These are phyloP conservation scores for Zenarchopterus dispar DNA, from an alignment of 2,797 vertebrate genomes.

Conservation along the genomic window DNA sequence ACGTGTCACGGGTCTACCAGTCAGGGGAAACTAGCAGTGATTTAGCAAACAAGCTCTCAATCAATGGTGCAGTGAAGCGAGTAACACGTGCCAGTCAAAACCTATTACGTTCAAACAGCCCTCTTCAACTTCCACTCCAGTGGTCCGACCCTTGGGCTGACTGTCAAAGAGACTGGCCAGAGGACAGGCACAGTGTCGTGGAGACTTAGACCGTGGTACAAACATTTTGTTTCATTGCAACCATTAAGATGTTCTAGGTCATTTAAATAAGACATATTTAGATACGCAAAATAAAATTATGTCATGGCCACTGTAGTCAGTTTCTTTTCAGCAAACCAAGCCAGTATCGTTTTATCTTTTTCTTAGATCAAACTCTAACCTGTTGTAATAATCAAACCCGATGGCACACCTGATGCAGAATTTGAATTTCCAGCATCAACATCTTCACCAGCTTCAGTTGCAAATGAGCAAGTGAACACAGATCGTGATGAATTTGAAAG, in stretches of 20 bases:
- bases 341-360: too few species aligned
- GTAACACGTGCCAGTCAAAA: slow-evolving; percentile 95
- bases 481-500: background rate
- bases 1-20: slow-evolving; percentile 86
- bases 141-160: slow-evolving; percentile 85
- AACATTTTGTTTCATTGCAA: background rate
- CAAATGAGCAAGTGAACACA: background rate
- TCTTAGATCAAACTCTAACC: too few species aligned
- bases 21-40: slow-evolving; percentile 89
- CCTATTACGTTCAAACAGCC: slow-evolving; percentile 91
- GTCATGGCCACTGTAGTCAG: too few species aligned
- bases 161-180: slow-evolving; percentile 82
- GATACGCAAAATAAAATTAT: too few species aligned
- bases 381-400: too few species aligned
- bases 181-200: slow-evolving; percentile 70
- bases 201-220: slow-evolving; percentile 34
- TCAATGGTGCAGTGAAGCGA: slow-evolving; percentile 91
- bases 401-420: too few species aligned
- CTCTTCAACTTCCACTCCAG: slow-evolving; percentile 90
- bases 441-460: background rate
- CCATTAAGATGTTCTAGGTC: background rate
- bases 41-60: slow-evolving; percentile 94
- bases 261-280: too few species aligned
- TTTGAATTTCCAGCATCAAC: too few species aligned
- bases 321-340: too few species aligned